Evolutionary conservation across 2,888 invertebrate genomes (phyloP), one percentile per base, ranked within the genome.

Genomic region (Choreutis nemorana): DNA sequence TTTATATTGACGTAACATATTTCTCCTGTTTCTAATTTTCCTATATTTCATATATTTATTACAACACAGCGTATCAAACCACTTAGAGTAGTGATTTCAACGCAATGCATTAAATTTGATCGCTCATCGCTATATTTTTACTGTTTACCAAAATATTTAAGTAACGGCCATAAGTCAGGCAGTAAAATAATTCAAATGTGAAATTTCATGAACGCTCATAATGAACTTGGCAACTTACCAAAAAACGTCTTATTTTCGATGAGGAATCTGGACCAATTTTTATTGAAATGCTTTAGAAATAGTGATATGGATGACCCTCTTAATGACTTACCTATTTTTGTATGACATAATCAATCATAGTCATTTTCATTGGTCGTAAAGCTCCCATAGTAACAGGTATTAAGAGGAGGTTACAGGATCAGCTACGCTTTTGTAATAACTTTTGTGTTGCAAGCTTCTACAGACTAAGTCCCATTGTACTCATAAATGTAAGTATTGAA

Each of bases 171-270:
- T 78, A 78, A 77, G 70, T 78, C 78, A 73, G 77, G 67, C 73
- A 73, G 75, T 78, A 78, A 78, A 78, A 78, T 78, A 78, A 78
- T 78, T 78, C 77, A 77, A 78, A 78, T 78, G 78, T 75, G 73
- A 78, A 78, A 77, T 73, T 78, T 78, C 78, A 78, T 75, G 77
- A 78, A 77, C 78, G 70, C 68, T 77, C 75, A 78, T 78, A 78
- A 78, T 78, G 78, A 78, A 78, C 75, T 78, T 78, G 78, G 78
- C 78, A 75, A 51, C 42, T 65, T 67, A 72, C 77, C 78, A 78
- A 78, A 70, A 70, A 73, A 78, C 77, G 75, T 78, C 77, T 78
- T 78, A 78, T 78, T 78, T 78, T 78, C 72, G 78, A 78, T 73
- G 50, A 64, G 77, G 78, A 77, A 78, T 78, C 72, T 77, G 73